Conservation (phyloP, 1,140 invertebrate species). For the Drosophila parvula region DNA sequence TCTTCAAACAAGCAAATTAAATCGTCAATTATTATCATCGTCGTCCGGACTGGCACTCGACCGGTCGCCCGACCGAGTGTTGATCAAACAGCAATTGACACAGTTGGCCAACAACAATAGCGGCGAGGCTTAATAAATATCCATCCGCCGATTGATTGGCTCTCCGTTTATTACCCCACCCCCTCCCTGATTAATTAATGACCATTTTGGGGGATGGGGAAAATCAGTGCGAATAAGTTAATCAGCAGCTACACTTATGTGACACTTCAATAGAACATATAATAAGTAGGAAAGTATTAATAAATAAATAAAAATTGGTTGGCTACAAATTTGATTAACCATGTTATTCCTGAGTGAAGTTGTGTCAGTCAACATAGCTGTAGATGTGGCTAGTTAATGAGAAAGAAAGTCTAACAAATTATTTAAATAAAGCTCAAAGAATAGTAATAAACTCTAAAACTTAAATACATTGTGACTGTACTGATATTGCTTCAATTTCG, state of each 20-base stretch:
- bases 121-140: conserved; percentile 34
- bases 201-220: not conserved
- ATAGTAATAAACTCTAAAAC: too few species aligned
- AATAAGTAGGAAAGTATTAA: not conserved
- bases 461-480: too few species aligned
- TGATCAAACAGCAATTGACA: conserved; percentile 72
- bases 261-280: not conserved
- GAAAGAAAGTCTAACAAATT: too few species aligned
- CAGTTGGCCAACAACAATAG: conserved; percentile 50
- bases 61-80: conserved; percentile 37
- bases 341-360: not conserved
- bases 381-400: too few species aligned
- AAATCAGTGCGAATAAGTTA: conserved; percentile 25
- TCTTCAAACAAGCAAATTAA: conserved; percentile 76
- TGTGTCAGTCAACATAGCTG: too few species aligned
- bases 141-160: conserved; percentile 35
- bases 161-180: conserved; percentile 10
- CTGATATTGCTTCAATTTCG: too few species aligned
- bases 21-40: conserved; percentile 69
- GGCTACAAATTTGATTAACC: not conserved
- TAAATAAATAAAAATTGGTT: not conserved
- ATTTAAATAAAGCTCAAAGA: too few species aligned
- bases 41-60: not conserved
- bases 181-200: conserved; percentile 41
- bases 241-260: conserved; percentile 16